These are phyloP conservation scores for Euura lappo DNA, from an alignment of 1,140 invertebrate genomes.

Conservation along the genomic window DNA sequence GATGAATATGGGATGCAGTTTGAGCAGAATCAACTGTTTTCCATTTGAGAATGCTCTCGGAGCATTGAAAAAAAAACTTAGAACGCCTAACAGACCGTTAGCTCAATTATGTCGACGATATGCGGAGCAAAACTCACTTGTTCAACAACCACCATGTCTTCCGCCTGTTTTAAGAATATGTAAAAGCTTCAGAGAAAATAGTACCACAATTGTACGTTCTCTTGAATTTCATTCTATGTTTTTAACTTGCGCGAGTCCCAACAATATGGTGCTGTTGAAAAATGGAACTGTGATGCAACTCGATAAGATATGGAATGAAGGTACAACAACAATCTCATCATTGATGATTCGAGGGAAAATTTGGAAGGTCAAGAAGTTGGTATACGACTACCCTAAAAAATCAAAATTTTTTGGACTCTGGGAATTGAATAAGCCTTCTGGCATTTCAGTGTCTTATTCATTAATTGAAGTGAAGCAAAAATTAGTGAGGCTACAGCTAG, in stretches of 20 bases:
- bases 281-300: not conserved
- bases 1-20: not conserved
- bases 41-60: not conserved
- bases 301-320: too few relatives aligned
- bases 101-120: conserved; percentile 11
- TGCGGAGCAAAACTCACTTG: not conserved
- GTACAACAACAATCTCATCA: too few relatives aligned
- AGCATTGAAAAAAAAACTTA: not conserved
- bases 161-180: not conserved
- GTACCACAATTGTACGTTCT: not conserved
- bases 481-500: too few relatives aligned
- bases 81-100: conserved; percentile 1
- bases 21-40: not conserved
- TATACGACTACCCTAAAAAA: too few relatives aligned
- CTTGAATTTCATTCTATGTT: not conserved
- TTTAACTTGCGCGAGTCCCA: not conserved
- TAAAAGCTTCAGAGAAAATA: not conserved
- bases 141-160: too few relatives aligned
- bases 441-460: too few relatives aligned
- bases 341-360: too few relatives aligned
- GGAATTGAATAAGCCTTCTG: too few relatives aligned
- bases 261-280: not conserved
- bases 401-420: too few relatives aligned
- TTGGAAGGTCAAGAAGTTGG: too few relatives aligned
- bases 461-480: too few relatives aligned